A percentile compares a stretch with the other conserved stretches of the same genome.
These are phyloP conservation scores for Hozukius guyotensis DNA, from an alignment of 2,797 vertebrate genomes.

Conservation along the genomic window DNA sequence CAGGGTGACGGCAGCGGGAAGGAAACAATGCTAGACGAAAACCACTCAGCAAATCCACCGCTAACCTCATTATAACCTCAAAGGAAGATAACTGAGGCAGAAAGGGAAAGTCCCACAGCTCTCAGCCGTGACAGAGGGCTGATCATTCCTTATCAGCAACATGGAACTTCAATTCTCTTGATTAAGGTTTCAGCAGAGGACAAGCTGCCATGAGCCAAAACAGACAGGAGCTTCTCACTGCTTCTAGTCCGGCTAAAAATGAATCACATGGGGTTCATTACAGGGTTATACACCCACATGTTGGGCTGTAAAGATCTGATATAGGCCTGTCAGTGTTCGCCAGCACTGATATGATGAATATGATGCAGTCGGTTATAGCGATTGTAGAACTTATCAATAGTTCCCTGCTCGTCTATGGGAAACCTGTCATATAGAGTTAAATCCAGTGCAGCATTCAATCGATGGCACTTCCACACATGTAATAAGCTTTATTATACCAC, in stretches of 20 bases:
- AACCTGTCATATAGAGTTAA: background rate
- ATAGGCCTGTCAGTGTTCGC: background rate
- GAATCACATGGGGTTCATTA: constrained; percentile 13
- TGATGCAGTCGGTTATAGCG: background rate
- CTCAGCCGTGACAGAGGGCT: constrained; percentile 28
- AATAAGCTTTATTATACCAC: background rate
- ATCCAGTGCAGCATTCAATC: background rate
- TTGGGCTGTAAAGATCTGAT: background rate
- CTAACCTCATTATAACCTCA: constrained; percentile 70
- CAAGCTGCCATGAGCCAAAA: constrained; percentile 5
- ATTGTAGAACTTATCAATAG: background rate
- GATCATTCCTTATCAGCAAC: constrained; percentile 43
- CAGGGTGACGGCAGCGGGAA: constrained; percentile 12
- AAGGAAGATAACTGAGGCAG: constrained; percentile 43
- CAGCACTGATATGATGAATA: background rate
- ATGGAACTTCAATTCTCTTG: constrained; percentile 33
- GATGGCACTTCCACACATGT: background rate
- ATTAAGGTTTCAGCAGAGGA: constrained; percentile 31
- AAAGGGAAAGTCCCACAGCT: constrained; percentile 34
- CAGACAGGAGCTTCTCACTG: background rate
- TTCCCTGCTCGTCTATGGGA: background rate
- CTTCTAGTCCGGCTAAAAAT: background rate
- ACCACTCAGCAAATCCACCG: constrained; percentile 53
- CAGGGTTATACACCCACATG: background rate
- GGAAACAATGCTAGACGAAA: constrained; percentile 46